Conservation (phyloP, 2,113 vertebrate genomes). For the Plectropomus leopardus region DNA sequence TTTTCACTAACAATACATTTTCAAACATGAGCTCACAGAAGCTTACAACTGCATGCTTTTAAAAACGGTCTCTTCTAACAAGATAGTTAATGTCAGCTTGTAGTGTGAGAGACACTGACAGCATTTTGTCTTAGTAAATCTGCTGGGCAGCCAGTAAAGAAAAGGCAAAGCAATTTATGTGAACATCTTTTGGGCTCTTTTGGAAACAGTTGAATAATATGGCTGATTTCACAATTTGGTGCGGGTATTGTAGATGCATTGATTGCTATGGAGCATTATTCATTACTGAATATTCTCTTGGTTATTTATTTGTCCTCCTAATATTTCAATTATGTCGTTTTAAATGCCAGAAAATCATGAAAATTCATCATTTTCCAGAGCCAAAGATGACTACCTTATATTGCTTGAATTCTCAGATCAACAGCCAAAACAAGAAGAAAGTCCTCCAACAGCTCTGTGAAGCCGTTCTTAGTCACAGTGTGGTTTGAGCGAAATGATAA, state of each 20-base stretch:
- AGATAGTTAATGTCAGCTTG: background rate
- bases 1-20: slow-evolving; percentile 17
- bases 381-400: background rate
- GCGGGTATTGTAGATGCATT: background rate
- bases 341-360: background rate
- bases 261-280: background rate
- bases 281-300: background rate
- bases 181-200: background rate
- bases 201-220: background rate
- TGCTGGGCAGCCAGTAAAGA: background rate
- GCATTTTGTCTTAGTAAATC: background rate
- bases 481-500: background rate
- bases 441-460: no score
- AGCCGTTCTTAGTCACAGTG: no score
- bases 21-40: slow-evolving; percentile 23
- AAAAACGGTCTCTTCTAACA: background rate
- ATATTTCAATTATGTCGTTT: background rate
- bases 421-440: background rate
- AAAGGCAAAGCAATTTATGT: background rate
- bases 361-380: background rate
- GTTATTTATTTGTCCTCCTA: background rate
- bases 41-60: slow-evolving; percentile 1
- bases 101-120: background rate
- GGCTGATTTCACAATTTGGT: background rate
- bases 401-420: background rate